Evolutionary conservation across 2,888 invertebrate species (phyloP), one percentile per base, ranked within the genome.

Genomic region (Megaustenia siamemsis): DNA sequence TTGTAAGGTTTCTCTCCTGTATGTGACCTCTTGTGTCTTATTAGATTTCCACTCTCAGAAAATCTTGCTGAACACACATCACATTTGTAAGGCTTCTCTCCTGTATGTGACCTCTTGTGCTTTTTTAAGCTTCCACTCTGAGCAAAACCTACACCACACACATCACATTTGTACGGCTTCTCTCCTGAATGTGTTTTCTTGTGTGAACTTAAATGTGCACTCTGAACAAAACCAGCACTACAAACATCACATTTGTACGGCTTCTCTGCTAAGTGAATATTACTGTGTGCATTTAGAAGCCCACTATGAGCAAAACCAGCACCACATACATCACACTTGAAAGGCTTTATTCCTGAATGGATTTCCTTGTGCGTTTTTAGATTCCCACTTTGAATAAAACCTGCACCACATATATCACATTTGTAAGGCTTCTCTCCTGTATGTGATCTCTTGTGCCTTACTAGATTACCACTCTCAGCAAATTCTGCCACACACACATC

Each of bases 111-210:
- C 45, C 49, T 80, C 35, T 28, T 80, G 53, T 80, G 80, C 24
- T 18, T 32, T 1, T 35, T n/a, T 15, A 80, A 18, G 45, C 18
- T 24, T 12, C 35, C 53, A 68, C 49, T 68, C 49, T 21, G 24
- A n/a, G 35, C 38, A 45, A 80, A 80, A 6, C 43, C 35, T 8
- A 49, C 32, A 35, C 68, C 68, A 24, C 80, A 80, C 15, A 80
- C 49, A 38, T 60, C 32, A 28, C 80, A 80, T 21, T 68, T 68
- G 80, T 69, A 80, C 15, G 80, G 80, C 32, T 69, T 66, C 28
- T 80, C 80, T 18, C 80, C 80, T 21, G 80, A 69, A 66, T 80
- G 80, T 10, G 49, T 68, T 43, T 69, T 40, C 12, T n/a, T 80
- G 24, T 80, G 80, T 6, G 40, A 35, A 24, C 69, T 24, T 1